Base-by-base conservation (phyloP, 2,888 invertebrate genomes). In the Allophyes oxyacanthae region DNA sequence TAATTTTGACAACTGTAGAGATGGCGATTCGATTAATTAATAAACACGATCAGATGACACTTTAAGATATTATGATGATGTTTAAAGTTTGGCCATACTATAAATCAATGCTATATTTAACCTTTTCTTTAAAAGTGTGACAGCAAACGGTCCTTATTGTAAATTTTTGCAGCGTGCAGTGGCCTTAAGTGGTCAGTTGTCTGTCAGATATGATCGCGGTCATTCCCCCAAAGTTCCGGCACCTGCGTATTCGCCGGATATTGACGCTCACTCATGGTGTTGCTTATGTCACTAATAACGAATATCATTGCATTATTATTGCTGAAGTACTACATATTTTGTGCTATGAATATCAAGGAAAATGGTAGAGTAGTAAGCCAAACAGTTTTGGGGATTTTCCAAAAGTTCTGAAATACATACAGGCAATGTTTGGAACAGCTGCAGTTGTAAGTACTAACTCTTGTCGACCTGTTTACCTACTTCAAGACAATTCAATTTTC, bases 221-320 rank as follows among this genome's bases (percentile, higher is more conserved):
- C 86, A 83, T 85, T 85, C 78, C 81, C 84, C 86, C 61, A 73
- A 59, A 72, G 79, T 87, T 88, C 87, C 86, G 86, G 85, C 73
- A 78, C 75, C 83, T 80, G 72, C 20, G 36, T 77, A 66, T 62
- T 75, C 61, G 45, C 78, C 86, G 88, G 88, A 87, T 79, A 86
- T 85, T 82, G 77, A 73, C 80, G 68, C 75, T 76, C 77, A 74
- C 75, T 66, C 73, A 54, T 40, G 50, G 49, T 68, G 77, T 75
- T 70, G 77, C 61, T 66, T 76, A 72, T 63, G 64, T 38, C 15
- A 40, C 58, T 67, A 65, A 65, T 63, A 50, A 53, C 54, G 28
- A 72, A 60, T 55, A 51, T 51, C 41, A 43, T 45, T 11, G 33
- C 57, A 60, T 45, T 43, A 26, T n/a, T 28, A 51, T 37, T 61